phyloP scores from a whole-genome alignment of 2,113 vertebrate species.

The Haemorhous mexicanus region DNA sequence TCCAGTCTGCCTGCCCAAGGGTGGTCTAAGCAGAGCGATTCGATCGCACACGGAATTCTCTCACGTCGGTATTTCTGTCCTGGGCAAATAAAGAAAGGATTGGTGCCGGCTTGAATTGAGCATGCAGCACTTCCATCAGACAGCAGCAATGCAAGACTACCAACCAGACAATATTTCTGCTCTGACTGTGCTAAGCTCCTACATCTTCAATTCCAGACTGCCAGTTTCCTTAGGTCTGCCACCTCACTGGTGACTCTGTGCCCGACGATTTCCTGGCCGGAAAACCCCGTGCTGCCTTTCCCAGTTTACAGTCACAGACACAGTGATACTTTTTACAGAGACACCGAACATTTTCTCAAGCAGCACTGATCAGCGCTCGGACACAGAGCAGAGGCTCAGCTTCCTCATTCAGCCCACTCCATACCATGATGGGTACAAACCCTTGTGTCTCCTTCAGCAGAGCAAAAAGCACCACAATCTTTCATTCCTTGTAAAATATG shows the following conservation, averaged over 20 bases:
- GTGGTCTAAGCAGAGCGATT: background rate
- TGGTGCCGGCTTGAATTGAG: rapidly evolving
- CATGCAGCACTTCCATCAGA: background rate
- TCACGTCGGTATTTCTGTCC: background rate
- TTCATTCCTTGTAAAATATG: background rate
- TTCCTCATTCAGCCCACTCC: background rate
- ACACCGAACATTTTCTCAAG: background rate
- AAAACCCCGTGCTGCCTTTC: background rate
- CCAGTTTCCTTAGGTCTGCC: background rate
- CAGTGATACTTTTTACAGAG: background rate
- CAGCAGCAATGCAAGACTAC: background rate
- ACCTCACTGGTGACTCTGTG: background rate
- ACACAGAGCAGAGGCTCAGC: background rate
- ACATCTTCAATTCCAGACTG: background rate
- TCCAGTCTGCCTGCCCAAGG: background rate
- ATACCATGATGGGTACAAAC: background rate
- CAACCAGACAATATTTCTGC: background rate
- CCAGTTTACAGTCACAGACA: background rate
- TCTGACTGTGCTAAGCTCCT: background rate
- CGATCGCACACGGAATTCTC: background rate
- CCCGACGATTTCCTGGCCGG: background rate
- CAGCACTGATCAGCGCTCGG: background rate
- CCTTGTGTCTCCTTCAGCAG: background rate
- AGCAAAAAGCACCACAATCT: background rate
- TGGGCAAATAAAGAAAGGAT: background rate